These are phyloP conservation scores for Sarcophaga variegata DNA, from an alignment of 2,888 invertebrate genomes.

Conservation along the genomic window DNA sequence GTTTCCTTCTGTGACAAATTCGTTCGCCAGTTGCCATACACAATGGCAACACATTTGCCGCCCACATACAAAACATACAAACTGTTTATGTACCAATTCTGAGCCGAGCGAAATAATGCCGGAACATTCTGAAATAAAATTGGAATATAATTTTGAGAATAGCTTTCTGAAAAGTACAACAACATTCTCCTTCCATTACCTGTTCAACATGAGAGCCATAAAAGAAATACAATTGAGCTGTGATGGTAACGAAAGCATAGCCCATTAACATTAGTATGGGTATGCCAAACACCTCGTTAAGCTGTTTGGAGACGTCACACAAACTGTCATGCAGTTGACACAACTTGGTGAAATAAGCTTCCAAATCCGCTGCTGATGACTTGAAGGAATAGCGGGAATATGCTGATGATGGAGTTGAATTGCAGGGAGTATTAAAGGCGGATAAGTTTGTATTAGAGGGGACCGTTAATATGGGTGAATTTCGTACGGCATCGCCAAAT, in stretches of 20 bases:
- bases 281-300: slow-evolving; percentile 80
- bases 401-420: background rate
- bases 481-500: slow-evolving; percentile 34
- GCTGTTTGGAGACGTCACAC: slow-evolving; percentile 78
- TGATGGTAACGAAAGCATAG: slow-evolving; percentile 80
- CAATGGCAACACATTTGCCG: slow-evolving; percentile 79
- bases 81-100: slow-evolving; percentile 76
- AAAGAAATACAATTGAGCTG: slow-evolving; percentile 80
- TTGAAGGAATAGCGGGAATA: background rate
- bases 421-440: background rate
- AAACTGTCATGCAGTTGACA: slow-evolving; percentile 81
- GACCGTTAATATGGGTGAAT: background rate
- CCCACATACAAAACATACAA: slow-evolving; percentile 78
- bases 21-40: slow-evolving; percentile 80
- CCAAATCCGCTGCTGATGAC: slow-evolving; percentile 73
- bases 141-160: background rate
- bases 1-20: slow-evolving; percentile 80
- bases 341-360: slow-evolving; percentile 77
- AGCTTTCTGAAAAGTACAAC: too few relatives aligned
- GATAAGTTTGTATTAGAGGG: background rate
- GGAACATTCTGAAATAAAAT: slow-evolving; percentile 74
- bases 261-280: slow-evolving; percentile 81
- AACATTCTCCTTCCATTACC: slow-evolving; percentile 62
- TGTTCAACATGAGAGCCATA: slow-evolving; percentile 79
- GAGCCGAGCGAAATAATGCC: slow-evolving; percentile 78